phyloP scores from a whole-genome alignment of 2,113 vertebrate genomes.

The Ailuropoda melanoleuca region DNA sequence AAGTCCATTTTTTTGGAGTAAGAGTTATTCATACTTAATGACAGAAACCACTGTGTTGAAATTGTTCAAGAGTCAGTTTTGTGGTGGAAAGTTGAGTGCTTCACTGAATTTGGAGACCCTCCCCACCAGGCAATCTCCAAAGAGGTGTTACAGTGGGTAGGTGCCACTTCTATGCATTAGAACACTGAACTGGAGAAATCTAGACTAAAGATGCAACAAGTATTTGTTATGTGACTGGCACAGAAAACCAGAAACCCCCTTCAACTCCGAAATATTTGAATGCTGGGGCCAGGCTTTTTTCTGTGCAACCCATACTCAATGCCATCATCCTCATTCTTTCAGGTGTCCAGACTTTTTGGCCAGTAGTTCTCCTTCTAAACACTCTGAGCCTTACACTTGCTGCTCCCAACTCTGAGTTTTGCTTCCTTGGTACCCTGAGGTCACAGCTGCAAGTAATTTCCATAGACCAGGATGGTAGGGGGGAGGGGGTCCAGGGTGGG shows the following conservation, averaged over 20 bases:
- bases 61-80: not conserved
- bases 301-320: accelerated
- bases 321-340: not conserved
- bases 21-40: not conserved
- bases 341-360: not conserved
- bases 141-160: not conserved
- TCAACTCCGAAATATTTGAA: not conserved
- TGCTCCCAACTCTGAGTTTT: not conserved
- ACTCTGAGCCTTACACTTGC: not conserved
- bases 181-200: not conserved
- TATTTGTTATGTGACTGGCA: not conserved
- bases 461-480: not conserved
- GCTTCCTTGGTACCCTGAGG: not conserved
- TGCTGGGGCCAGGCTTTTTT: not conserved
- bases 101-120: not conserved
- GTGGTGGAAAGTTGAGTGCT: not conserved
- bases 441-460: not conserved
- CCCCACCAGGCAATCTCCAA: not conserved
- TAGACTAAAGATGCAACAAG: not conserved
- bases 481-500: not conserved
- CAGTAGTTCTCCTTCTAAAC: not conserved
- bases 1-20: not conserved
- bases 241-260: not conserved
- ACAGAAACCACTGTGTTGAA: not conserved
- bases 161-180: not conserved